phyloP scores from a whole-genome alignment of 2,797 vertebrate genomes.

The Kryptopterus vitreolus region DNA sequence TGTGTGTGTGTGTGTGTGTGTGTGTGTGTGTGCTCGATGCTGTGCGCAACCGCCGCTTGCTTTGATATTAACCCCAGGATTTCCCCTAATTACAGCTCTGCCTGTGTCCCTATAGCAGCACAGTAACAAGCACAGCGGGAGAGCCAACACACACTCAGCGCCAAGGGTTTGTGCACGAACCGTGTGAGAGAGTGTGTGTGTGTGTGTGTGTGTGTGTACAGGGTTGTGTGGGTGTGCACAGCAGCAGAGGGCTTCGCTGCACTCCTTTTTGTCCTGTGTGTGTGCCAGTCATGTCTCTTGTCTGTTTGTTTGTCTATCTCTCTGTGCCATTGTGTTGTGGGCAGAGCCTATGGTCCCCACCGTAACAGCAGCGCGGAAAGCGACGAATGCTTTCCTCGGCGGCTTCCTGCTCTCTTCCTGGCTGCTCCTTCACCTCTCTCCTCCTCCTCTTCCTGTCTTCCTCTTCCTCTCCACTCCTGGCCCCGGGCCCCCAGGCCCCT shows the following conservation, averaged over 20 bases:
- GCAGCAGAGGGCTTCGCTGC: constrained; percentile 50
- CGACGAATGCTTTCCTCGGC: constrained; percentile 59
- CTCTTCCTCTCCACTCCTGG: constrained; percentile 48
- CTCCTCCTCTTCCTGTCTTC: constrained; percentile 49
- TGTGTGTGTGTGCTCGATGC: constrained; percentile 9
- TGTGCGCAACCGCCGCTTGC: constrained; percentile 40
- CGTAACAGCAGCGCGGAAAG: constrained; percentile 20
- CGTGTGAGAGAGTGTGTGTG: constrained; percentile 34
- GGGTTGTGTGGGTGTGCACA: constrained; percentile 23
- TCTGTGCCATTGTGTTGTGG: constrained; percentile 40
- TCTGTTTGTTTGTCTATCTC: constrained; percentile 43
- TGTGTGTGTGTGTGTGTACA: constrained; percentile 24
- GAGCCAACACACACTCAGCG: constrained; percentile 34
- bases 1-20: constrained; percentile 23
- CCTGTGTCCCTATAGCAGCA: constrained; percentile 46
- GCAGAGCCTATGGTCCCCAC: constrained; percentile 38
- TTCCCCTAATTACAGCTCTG: constrained; percentile 55
- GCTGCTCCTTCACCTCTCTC: constrained; percentile 71
- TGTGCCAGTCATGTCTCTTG: constrained; percentile 39
- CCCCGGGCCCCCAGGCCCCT: constrained; percentile 59
- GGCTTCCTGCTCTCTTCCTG: constrained; percentile 74
- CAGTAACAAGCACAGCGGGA: constrained; percentile 46
- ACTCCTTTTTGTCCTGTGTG: constrained; percentile 40
- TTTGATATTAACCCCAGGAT: constrained; percentile 56
- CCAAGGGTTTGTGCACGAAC: constrained; percentile 31